Base-by-base conservation (phyloP, 2,888 invertebrate species). In the Mesoligia furuncula region DNA sequence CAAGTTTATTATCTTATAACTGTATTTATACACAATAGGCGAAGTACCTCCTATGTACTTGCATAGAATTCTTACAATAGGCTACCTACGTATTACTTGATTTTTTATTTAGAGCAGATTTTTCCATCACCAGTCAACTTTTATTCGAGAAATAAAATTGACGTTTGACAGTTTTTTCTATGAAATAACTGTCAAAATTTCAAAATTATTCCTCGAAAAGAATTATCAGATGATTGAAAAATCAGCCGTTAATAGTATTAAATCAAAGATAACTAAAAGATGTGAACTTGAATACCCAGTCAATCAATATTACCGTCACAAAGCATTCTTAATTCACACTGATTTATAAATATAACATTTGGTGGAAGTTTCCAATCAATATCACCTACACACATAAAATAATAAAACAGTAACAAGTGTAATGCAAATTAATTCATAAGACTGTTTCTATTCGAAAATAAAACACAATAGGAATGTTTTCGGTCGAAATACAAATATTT, bases 401-500 rank as follows among this genome's bases (percentile, higher is more conserved):
- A 69, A 68, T 66, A 84, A 81, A 81, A 75, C 68, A 73, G 39
- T 69, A 69, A 77, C 79, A 57, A 78, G 27, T 54, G 57, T 77
- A 70, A 75, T 54, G 73, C 61, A 77, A 86, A 85, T 71, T 68
- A 66, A 77, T 72, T 80, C 73, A 78, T 87, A 73, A 75, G 42
- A 84, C 59, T 65, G 83, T 45, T 69, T 76, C 45, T 62, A 72
- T 59, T 78, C 48, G 57, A 86, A 83, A 83, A 79, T 67, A 78
- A 86, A 84, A 81, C 72, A 87, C 77, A 75, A 78, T 74, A 85
- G 90, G 89, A 90, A 89, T 87, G 88, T 86, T 83, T 79, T 80
- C 72, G 66, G 84, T 71, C 81, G 75, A 79, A 86, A 81, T 79
- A 84, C 51, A 81, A 80, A 75, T 78, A 80, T 83, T 84, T 79